Conservation (phyloP, 2,113 vertebrate genomes). For the Narcine bancroftii region DNA sequence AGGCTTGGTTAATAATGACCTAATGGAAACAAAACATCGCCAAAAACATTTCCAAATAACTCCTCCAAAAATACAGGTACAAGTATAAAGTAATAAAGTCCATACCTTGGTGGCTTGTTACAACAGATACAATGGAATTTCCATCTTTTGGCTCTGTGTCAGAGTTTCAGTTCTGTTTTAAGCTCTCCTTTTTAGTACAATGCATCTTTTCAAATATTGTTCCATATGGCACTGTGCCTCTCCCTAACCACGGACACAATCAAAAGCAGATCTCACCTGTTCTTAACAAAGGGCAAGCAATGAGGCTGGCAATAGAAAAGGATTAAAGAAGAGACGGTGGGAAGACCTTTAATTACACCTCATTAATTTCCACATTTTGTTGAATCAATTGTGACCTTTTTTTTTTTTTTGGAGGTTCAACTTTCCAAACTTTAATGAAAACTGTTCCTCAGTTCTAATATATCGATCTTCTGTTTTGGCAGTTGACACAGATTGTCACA, state of each 20-base stretch:
- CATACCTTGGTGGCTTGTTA: background rate
- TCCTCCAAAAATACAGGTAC: background rate
- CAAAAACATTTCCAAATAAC: background rate
- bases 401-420: background rate
- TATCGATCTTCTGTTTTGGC: background rate
- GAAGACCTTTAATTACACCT: background rate
- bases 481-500: background rate
- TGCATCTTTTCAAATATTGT: constrained; percentile 4
- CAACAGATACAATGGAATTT: background rate
- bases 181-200: background rate
- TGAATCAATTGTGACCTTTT: background rate
- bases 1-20: background rate
- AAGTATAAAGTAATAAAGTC: background rate
- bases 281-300: background rate
- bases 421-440: background rate
- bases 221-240: background rate
- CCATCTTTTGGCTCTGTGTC: background rate
- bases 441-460: background rate
- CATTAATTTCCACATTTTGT: background rate
- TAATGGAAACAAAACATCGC: background rate
- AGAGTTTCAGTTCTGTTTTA: background rate
- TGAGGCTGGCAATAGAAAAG: background rate
- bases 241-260: background rate
- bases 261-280: constrained; percentile 7
- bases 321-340: background rate